These are phyloP conservation scores for Clarias pachynema DNA, from an alignment of 2,797 vertebrate genomes.

Conservation along the genomic window DNA sequence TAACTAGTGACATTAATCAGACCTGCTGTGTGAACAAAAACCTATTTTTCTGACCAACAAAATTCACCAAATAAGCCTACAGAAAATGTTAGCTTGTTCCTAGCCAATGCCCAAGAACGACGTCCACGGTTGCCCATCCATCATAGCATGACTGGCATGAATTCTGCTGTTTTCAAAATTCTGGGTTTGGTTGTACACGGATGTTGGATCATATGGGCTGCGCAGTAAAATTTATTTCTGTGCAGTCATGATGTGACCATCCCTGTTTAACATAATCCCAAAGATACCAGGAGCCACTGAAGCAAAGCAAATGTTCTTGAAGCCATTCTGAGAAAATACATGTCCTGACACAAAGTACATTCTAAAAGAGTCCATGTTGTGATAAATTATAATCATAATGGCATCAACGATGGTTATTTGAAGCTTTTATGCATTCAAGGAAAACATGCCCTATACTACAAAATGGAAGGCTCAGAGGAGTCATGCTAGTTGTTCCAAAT, in stretches of 20 bases:
- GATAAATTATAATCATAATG: background rate
- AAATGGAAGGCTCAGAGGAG: background rate
- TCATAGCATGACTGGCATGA: background rate
- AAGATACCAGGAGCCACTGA: background rate
- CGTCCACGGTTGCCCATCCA: background rate
- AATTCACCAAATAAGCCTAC: no score
- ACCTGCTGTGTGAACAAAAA: background rate
- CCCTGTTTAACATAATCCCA: constrained; percentile 2
- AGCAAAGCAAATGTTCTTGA: background rate
- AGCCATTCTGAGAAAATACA: background rate
- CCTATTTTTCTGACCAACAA: background rate
- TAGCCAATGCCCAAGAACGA: background rate
- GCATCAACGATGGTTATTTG: background rate
- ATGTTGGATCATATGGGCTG: background rate
- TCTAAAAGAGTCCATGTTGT: background rate
- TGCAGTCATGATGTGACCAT: background rate
- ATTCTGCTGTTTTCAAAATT: background rate
- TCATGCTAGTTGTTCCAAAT: background rate
- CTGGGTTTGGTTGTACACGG: background rate
- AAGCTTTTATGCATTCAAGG: background rate
- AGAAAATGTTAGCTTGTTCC: background rate
- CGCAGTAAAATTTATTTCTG: background rate
- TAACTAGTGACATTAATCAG: background rate
- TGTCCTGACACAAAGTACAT: background rate
- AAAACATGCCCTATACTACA: background rate